Percentiles rank a stretch among this genome's conserved stretches.
These are phyloP conservation scores for Hymenochirus boettgeri DNA, from an alignment of 2,113 vertebrate genomes.

Conservation along the genomic window DNA sequence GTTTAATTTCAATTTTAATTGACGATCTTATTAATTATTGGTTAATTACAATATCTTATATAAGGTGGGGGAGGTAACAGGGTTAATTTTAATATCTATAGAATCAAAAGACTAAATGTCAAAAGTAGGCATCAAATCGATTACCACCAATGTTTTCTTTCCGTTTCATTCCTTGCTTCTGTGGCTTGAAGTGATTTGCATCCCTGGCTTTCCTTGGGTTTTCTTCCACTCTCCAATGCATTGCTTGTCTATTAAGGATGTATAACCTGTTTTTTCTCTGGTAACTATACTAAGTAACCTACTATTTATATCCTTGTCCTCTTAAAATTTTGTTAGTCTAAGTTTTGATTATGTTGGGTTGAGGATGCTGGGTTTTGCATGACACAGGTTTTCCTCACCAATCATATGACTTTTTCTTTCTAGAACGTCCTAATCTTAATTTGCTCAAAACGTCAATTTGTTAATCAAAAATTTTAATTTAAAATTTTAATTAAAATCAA, in stretches of 20 bases:
- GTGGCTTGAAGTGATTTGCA: conserved; percentile 13
- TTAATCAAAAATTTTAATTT: no score
- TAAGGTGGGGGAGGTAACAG: not conserved
- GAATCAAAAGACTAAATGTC: conserved; percentile 17
- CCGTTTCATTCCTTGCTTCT: conserved; percentile 11
- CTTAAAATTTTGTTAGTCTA: not conserved
- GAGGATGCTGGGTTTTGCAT: no score
- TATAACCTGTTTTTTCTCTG: conserved; percentile 18
- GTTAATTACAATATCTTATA: not conserved
- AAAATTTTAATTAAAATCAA: no score
- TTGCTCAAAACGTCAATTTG: no score
- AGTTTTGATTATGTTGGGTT: no score
- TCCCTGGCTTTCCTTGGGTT: conserved; percentile 6
- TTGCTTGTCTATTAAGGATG: conserved; percentile 17
- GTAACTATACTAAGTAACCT: conserved; percentile 36
- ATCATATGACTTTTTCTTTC: no score
- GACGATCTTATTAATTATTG: not conserved
- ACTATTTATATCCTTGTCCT: not conserved
- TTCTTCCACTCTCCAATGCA: conserved; percentile 16
- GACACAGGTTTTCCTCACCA: no score
- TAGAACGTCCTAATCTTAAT: no score
- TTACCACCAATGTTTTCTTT: conserved; percentile 43
- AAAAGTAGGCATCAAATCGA: conserved; percentile 19
- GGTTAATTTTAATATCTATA: conserved; percentile 19
- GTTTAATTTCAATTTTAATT: conserved; percentile 22